A percentile compares a stretch with the other conserved stretches of the same genome.
Evolutionary conservation across 2,797 vertebrate species (phyloP).

Genomic region (Oceanodroma leucorhoa): DNA sequence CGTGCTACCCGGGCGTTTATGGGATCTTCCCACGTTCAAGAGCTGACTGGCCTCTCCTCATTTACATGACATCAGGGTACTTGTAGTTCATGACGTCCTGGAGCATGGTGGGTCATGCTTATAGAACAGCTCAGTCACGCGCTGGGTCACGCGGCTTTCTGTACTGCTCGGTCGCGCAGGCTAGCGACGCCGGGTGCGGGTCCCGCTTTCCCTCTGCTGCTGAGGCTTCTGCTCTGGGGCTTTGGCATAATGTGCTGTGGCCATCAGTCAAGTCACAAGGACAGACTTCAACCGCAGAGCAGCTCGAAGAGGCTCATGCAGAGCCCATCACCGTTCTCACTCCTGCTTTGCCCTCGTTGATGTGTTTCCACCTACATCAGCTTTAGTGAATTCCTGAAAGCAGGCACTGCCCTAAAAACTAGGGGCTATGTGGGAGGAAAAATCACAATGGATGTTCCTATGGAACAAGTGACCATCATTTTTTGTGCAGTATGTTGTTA

Average conservation of each 20-base stretch:
- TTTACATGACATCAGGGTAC: no score
- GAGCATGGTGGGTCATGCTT: rapidly evolving
- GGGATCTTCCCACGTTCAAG: rapidly evolving
- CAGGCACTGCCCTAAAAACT: not conserved
- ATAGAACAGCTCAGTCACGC: rapidly evolving
- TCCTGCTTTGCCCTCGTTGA: not conserved
- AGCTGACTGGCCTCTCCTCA: not conserved
- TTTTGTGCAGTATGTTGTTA: not conserved
- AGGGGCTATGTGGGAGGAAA: not conserved
- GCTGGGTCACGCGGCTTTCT: not conserved
- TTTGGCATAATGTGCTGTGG: not conserved
- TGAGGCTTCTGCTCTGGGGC: not conserved
- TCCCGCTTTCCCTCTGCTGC: not conserved
- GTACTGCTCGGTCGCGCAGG: not conserved
- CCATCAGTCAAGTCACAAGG: not conserved
- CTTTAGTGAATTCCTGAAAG: not conserved
- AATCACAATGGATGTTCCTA: rapidly evolving
- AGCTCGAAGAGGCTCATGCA: not conserved
- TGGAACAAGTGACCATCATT: rapidly evolving
- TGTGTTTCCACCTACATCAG: not conserved
- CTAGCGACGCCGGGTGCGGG: not conserved
- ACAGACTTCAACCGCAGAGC: not conserved
- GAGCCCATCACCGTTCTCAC: rapidly evolving
- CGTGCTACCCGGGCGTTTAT: rapidly evolving
- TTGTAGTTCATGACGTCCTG: not conserved